Percentiles rank a stretch among this genome's conserved stretches.
Conservation (phyloP, 2,888 invertebrate genomes). For the Drosophila emarginata region DNA sequence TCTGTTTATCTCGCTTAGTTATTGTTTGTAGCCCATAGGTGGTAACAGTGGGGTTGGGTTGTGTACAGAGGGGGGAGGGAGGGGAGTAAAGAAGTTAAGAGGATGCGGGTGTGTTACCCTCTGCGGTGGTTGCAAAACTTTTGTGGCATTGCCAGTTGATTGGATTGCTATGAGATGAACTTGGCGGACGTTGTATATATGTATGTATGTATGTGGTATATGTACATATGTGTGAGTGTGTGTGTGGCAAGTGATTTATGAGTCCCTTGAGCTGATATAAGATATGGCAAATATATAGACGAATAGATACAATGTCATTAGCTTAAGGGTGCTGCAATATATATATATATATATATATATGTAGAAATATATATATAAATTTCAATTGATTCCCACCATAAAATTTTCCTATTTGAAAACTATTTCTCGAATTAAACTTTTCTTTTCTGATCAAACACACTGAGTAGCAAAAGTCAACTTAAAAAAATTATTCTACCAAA, state of each 20-base stretch:
- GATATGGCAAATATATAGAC: slow-evolving; percentile 45
- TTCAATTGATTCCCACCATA: background rate
- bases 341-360: no score
- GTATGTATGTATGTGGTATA: slow-evolving; percentile 11
- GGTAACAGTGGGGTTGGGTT: slow-evolving; percentile 16
- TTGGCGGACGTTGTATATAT: slow-evolving; percentile 26
- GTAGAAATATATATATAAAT: no score
- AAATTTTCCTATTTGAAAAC: background rate
- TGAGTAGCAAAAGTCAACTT: background rate
- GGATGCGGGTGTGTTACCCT: slow-evolving; percentile 21
- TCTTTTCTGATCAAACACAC: background rate
- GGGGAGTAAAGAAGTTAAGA: no score
- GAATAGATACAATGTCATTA: slow-evolving; percentile 46
- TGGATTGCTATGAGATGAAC: slow-evolving; percentile 73
- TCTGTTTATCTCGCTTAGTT: slow-evolving; percentile 72
- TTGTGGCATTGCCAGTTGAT: slow-evolving; percentile 70
- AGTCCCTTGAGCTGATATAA: slow-evolving; percentile 69
- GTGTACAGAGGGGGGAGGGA: no score
- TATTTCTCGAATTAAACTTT: background rate
- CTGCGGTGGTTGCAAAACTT: slow-evolving; percentile 68
- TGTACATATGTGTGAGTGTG: slow-evolving; percentile 7
- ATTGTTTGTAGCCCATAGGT: slow-evolving; percentile 58
- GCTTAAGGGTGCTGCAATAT: slow-evolving; percentile 10
- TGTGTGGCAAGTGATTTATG: slow-evolving; percentile 64
- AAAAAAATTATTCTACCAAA: background rate